A percentile compares a stretch with the other conserved stretches of the same genome.
phyloP scores from a whole-genome alignment of 2,113 vertebrate genomes.

The Otolemur garnettii region DNA sequence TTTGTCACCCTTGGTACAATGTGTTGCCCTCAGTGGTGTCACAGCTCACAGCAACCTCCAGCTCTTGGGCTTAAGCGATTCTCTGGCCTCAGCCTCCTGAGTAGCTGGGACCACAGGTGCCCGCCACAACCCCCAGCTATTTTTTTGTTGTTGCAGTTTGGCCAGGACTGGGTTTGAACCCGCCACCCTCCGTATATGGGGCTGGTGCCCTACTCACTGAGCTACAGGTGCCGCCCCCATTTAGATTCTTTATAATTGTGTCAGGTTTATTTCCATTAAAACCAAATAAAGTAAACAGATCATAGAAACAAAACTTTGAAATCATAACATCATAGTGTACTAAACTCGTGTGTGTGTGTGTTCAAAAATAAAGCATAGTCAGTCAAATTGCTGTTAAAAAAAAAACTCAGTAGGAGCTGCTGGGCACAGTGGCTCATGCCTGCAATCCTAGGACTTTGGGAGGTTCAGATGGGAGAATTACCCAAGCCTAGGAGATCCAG shows the following conservation, averaged over 20 bases:
- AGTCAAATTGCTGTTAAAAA: not conserved
- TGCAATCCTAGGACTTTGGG: not conserved
- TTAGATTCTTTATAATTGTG: constrained; percentile 37
- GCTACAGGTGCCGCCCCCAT: no score
- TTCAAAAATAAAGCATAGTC: not conserved
- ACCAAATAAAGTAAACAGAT: constrained; percentile 4
- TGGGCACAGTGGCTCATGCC: not conserved
- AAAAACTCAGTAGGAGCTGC: not conserved
- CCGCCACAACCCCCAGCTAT: no score
- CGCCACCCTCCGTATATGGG: no score
- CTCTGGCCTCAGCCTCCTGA: no score
- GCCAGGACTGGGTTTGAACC: no score
- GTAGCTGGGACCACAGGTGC: no score
- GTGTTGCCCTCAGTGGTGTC: no score
- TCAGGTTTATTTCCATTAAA: constrained; percentile 9
- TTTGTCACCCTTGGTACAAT: no score
- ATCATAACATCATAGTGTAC: not conserved
- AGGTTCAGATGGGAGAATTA: not conserved
- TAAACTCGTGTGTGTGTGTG: not conserved
- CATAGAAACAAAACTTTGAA: not conserved
- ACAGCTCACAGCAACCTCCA: no score
- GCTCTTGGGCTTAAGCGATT: no score
- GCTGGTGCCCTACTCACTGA: no score
- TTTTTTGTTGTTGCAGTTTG: no score
- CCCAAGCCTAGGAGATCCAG: not conserved